Evolutionary conservation across 2,888 invertebrate species (phyloP).

Genomic region (Unio delphinus): DNA sequence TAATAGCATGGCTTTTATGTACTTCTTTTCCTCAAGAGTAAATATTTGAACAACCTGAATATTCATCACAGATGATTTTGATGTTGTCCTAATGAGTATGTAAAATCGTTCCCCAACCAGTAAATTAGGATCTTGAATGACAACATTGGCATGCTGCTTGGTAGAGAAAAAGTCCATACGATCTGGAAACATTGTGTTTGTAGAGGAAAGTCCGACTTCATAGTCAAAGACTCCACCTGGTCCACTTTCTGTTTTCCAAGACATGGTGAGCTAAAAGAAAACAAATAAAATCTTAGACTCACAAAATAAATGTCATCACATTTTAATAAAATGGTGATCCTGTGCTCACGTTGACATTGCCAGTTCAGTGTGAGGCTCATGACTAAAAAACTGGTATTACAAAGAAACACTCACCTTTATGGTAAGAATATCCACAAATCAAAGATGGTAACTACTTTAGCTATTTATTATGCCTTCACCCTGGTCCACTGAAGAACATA

Average conservation of each 20-base stretch:
- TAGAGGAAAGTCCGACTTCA: constrained; percentile 43
- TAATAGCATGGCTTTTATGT: too few species aligned
- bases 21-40: too few species aligned
- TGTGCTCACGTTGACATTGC: too few species aligned
- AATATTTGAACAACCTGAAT: constrained; percentile 2
- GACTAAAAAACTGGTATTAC: too few species aligned
- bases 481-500: too few species aligned
- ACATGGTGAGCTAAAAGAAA: constrained; percentile 21
- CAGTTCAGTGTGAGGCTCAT: too few species aligned
- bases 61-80: constrained; percentile 3
- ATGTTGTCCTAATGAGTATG: constrained; percentile 1
- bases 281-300: background rate
- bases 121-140: background rate
- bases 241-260: constrained; percentile 41
- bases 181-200: constrained; percentile 21
- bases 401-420: too few species aligned
- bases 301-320: too few species aligned
- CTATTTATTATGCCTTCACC: too few species aligned
- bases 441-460: too few species aligned
- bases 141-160: constrained; percentile 28
- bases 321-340: too few species aligned
- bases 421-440: too few species aligned
- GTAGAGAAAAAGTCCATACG: constrained; percentile 35
- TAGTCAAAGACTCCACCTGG: constrained; percentile 43
- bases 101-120: constrained; percentile 1